Conservation (phyloP, 37 sponge, comb jelly and placozoan genomes). For the Hormiphora californensis region DNA sequence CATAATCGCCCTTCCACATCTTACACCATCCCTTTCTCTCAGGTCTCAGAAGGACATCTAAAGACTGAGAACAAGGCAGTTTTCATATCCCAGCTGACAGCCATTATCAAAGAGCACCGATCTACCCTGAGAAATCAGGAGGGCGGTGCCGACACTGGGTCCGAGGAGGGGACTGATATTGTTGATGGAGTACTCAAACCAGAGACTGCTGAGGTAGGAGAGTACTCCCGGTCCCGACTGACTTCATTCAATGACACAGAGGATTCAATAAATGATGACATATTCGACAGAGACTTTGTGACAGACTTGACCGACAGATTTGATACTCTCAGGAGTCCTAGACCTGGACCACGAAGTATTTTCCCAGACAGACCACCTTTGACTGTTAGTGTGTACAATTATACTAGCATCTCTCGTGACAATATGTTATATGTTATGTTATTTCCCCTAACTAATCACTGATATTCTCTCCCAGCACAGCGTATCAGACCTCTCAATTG, state of each 20-base stretch:
- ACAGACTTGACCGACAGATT: too few relatives aligned
- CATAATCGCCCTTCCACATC: too few relatives aligned
- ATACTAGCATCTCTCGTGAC: neutral
- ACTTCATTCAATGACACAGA: neutral
- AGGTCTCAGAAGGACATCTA: slow-evolving; percentile 30
- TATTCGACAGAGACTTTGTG: neutral
- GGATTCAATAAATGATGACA: too few relatives aligned
- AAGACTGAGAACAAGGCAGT: slow-evolving; percentile 24
- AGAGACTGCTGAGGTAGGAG: neutral
- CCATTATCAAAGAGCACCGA: slow-evolving; percentile 17
- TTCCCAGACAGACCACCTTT: neutral
- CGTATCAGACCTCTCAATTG: slow-evolving; percentile 4
- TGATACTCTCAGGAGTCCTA: too few relatives aligned
- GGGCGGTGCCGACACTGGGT: neutral
- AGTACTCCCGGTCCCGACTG: neutral
- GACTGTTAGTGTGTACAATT: neutral
- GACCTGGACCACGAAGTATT: too few relatives aligned
- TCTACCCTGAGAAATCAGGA: too few relatives aligned
- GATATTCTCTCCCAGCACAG: too few relatives aligned
- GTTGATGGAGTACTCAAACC: neutral
- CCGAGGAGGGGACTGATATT: neutral
- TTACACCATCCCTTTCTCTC: neutral
- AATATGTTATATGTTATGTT: too few relatives aligned
- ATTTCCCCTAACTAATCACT: too few relatives aligned
- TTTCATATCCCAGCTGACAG: neutral